Evolutionary conservation across 92 coral and sea anemone species (phyloP).

Genomic region (Actinostola sp.): DNA sequence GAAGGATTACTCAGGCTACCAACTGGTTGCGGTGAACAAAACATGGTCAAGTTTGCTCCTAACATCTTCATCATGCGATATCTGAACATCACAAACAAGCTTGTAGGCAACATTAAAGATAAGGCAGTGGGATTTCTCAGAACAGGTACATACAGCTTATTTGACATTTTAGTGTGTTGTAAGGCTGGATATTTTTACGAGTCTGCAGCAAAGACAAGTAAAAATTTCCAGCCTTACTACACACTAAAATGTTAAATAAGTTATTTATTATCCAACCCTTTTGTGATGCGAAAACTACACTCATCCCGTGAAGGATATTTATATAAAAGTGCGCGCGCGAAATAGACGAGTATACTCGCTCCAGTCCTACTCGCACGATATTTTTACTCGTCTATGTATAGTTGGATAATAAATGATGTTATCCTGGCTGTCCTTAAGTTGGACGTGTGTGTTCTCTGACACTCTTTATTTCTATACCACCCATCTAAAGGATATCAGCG

Average conservation of each 20-base stretch:
- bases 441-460: no score
- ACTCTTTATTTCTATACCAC: no score
- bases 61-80: conserved; percentile 92
- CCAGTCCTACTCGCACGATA: no score
- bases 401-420: neutral
- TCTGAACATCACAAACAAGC: conserved; percentile 68
- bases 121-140: conserved; percentile 75
- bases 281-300: neutral
- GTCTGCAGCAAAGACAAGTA: no score
- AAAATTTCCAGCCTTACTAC: no score
- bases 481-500: conserved; percentile 98
- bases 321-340: no score
- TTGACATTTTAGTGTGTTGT: no score
- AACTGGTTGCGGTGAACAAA: conserved; percentile 95
- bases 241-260: no score
- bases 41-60: conserved; percentile 97
- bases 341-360: no score
- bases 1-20: conserved; percentile 81
- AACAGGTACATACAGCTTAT: conserved; percentile 68
- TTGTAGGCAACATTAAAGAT: conserved; percentile 40
- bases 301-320: neutral
- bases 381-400: no score
- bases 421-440: neutral
- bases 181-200: no score
- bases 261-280: no score